These are phyloP conservation scores for Centropus unirufus DNA, from an alignment of 2,113 vertebrate species.

Conservation along the genomic window DNA sequence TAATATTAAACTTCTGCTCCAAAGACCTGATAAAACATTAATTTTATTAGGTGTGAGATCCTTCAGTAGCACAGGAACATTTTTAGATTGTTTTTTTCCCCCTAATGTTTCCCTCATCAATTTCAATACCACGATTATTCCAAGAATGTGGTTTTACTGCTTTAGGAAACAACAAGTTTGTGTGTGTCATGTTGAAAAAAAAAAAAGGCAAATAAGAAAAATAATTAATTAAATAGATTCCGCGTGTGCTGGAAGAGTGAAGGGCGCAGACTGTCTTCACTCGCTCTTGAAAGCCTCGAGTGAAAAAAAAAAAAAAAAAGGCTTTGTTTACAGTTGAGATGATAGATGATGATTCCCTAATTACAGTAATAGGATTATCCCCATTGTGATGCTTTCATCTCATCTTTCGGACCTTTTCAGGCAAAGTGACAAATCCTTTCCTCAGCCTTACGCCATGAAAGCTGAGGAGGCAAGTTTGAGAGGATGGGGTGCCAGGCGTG, in stretches of 20 bases:
- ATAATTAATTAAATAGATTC: not conserved
- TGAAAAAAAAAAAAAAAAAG: slow-evolving; percentile 45
- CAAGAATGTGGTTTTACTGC: not conserved
- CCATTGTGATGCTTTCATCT: slow-evolving; percentile 69
- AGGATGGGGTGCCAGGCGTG: not conserved
- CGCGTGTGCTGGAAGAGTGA: not conserved
- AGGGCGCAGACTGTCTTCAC: not conserved
- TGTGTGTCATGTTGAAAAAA: not conserved
- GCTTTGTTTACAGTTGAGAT: slow-evolving; percentile 61
- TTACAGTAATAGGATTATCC: slow-evolving; percentile 69
- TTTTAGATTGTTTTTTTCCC: not conserved
- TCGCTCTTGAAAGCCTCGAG: not conserved
- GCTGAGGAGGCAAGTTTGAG: slow-evolving; percentile 28
- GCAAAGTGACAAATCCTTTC: slow-evolving; percentile 55
- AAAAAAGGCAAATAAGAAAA: not conserved
- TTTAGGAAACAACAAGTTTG: not conserved
- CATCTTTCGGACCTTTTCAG: slow-evolving; percentile 71
- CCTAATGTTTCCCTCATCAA: not conserved
- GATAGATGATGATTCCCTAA: slow-evolving; percentile 69
- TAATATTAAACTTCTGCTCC: not conserved
- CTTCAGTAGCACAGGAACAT: not conserved
- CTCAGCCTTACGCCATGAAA: slow-evolving; percentile 56
- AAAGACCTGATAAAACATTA: not conserved
- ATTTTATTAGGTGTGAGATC: not conserved
- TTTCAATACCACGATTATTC: not conserved